Evolutionary conservation across 1,140 invertebrate genomes (phyloP).

Genomic region (Bacillus rossius): DNA sequence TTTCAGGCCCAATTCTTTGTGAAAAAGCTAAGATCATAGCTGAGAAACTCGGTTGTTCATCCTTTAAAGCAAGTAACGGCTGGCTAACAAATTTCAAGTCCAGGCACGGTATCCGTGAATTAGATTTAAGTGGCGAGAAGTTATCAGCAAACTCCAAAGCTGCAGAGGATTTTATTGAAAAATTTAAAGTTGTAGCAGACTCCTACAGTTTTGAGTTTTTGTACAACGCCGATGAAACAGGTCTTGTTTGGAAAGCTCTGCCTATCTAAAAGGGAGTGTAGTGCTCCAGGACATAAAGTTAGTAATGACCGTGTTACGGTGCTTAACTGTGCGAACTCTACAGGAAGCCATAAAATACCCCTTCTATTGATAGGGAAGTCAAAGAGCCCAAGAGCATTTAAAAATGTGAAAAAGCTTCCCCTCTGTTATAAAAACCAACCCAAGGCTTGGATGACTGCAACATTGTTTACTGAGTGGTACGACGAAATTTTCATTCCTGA

Average conservation of each 20-base stretch:
- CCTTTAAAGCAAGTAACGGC: no score
- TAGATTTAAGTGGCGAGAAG: no score
- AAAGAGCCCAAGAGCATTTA: constrained; percentile 26
- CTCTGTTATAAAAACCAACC: background rate
- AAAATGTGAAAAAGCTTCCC: constrained; percentile 16
- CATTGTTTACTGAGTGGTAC: constrained; percentile 32
- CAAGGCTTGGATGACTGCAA: constrained; percentile 26
- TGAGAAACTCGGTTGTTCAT: no score
- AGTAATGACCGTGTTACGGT: constrained; percentile 35
- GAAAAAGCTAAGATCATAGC: no score
- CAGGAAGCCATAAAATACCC: constrained; percentile 33
- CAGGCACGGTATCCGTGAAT: no score
- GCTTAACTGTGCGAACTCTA: constrained; percentile 38
- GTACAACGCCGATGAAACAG: constrained; percentile 40
- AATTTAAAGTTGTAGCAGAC: background rate
- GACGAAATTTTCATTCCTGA: constrained; percentile 29
- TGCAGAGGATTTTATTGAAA: no score
- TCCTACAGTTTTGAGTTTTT: constrained; percentile 17
- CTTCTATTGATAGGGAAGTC: constrained; percentile 31
- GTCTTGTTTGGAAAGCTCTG: constrained; percentile 38
- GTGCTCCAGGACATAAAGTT: constrained; percentile 33
- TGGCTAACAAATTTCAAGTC: no score
- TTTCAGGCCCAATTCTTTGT: no score
- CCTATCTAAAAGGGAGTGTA: constrained; percentile 30
- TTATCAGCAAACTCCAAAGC: no score